Percentiles rank a stretch among this genome's conserved stretches.
Evolutionary conservation across 2,113 vertebrate species (phyloP).

Genomic region (Gobio gobio): DNA sequence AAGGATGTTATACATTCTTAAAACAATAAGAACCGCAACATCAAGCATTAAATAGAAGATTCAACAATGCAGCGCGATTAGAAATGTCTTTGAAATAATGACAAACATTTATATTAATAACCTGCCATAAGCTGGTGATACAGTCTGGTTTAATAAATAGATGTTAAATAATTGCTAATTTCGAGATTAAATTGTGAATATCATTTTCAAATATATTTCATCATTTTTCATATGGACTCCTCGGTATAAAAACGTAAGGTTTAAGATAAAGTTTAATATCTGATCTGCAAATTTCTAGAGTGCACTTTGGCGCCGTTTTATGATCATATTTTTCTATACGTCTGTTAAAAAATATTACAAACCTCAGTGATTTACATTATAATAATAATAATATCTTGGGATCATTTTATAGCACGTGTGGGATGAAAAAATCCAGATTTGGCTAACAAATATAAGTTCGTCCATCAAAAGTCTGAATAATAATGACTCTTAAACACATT

Average conservation of each 20-base stretch:
- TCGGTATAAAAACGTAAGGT: neutral
- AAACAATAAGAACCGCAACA: conserved; percentile 12
- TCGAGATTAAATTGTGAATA: neutral
- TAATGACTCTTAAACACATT: neutral
- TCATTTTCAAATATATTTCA: neutral
- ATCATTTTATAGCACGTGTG: neutral
- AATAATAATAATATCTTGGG: neutral
- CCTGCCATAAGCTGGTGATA: conserved; percentile 7
- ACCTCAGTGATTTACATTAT: neutral
- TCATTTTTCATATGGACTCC: neutral
- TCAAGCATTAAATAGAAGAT: conserved; percentile 16
- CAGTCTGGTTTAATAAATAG: conserved; percentile 25
- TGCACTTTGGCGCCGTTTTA: neutral
- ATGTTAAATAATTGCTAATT: conserved; percentile 19
- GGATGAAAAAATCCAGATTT: neutral
- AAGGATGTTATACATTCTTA: conserved; percentile 34
- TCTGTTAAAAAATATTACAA: neutral
- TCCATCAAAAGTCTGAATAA: neutral
- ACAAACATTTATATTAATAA: neutral
- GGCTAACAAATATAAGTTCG: neutral
- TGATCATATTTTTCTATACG: neutral
- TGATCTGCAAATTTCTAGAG: neutral
- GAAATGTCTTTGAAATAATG: neutral
- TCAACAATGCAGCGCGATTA: neutral
- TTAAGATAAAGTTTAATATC: neutral